Conservation (phyloP, 2,797 vertebrate species). For the Cyprinodon diabolis region DNA sequence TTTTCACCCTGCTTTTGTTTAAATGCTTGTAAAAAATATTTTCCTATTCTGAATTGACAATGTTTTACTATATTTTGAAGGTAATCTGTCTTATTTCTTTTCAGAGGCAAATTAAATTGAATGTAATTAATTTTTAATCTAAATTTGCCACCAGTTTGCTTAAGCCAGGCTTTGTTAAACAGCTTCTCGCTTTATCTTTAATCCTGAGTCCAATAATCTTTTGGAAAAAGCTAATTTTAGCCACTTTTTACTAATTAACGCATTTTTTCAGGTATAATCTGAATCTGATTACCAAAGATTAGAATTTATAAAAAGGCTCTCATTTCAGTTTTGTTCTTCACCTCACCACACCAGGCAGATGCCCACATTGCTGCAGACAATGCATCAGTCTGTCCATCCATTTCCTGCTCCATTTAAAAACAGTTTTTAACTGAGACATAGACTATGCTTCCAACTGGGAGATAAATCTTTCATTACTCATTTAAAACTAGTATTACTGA, state of each 20-base stretch:
- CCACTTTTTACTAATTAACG: background rate
- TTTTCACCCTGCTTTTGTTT: too few relatives aligned
- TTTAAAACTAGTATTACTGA: conserved; percentile 21
- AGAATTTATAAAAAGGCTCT: background rate
- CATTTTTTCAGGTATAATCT: background rate
- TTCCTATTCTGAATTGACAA: too few relatives aligned
- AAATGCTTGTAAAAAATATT: too few relatives aligned
- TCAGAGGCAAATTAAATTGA: too few relatives aligned
- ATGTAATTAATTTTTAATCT: too few relatives aligned
- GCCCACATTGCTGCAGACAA: background rate
- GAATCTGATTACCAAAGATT: background rate
- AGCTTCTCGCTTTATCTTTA: too few relatives aligned
- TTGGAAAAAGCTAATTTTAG: background rate
- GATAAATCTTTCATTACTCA: conserved; percentile 13
- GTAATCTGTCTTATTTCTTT: too few relatives aligned
- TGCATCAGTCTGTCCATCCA: background rate
- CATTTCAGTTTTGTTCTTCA: background rate
- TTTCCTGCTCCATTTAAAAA: background rate
- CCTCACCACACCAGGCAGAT: background rate
- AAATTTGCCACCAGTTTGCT: too few relatives aligned
- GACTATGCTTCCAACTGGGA: background rate
- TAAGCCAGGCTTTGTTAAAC: too few relatives aligned
- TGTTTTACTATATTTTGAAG: too few relatives aligned
- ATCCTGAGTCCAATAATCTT: background rate
- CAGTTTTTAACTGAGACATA: background rate